Percentiles rank a stretch among this genome's conserved stretches.
These are phyloP conservation scores for Latrodectus hesperus DNA, from an alignment of 2,888 invertebrate species.

Conservation along the genomic window DNA sequence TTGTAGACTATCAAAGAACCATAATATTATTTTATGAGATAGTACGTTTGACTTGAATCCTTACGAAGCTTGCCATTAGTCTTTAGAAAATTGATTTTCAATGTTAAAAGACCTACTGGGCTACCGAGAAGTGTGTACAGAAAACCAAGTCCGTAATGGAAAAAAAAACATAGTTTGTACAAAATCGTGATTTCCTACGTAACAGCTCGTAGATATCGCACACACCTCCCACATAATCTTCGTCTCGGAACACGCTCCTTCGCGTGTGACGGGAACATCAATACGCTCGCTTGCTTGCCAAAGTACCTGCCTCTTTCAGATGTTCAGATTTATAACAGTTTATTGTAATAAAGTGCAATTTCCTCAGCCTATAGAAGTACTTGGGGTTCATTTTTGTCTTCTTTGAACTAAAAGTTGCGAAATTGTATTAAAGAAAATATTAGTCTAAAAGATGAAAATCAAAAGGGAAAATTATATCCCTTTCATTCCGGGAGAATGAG, in stretches of 20 bases:
- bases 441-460: too few relatives aligned
- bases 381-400: too few relatives aligned
- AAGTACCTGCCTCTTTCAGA: constrained; percentile 1
- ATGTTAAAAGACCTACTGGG: neutral
- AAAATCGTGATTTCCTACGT: neutral
- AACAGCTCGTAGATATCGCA: neutral
- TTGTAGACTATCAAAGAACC: neutral
- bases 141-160: neutral
- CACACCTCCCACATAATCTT: neutral
- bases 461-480: too few relatives aligned
- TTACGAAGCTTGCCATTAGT: neutral
- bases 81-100: neutral
- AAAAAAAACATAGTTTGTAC: neutral
- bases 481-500: too few relatives aligned
- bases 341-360: constrained; percentile 3
- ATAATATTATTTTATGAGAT: neutral
- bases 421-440: too few relatives aligned
- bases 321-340: constrained; percentile 3
- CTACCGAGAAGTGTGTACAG: neutral
- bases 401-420: too few relatives aligned
- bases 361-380: neutral
- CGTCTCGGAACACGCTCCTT: constrained; percentile 12
- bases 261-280: constrained; percentile 10
- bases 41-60: neutral
- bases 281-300: constrained; percentile 3